phyloP scores from a whole-genome alignment of 1,140 invertebrate species.

The Leptestheria dahalacensis region DNA sequence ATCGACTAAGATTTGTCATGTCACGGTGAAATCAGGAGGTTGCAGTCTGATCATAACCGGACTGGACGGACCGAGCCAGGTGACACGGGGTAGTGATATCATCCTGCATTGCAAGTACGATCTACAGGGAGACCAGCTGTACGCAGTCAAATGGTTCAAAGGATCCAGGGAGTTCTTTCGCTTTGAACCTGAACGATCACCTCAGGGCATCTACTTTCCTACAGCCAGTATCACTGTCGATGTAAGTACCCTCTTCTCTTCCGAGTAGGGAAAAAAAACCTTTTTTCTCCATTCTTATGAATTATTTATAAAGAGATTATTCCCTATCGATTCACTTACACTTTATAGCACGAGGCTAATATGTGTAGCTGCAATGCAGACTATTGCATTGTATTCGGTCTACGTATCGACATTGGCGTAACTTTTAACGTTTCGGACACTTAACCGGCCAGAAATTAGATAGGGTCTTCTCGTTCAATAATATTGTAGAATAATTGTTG shows the following conservation, averaged over 20 bases:
- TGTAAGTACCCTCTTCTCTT: slow-evolving; percentile 4
- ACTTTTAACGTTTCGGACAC: no score
- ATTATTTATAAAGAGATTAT: neutral
- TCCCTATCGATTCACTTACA: no score
- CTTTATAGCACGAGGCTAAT: no score
- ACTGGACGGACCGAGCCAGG: slow-evolving; percentile 22
- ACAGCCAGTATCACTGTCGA: slow-evolving; percentile 12
- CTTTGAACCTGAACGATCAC: slow-evolving; percentile 13
- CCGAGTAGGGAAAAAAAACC: neutral
- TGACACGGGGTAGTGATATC: slow-evolving; percentile 45
- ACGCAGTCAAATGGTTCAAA: slow-evolving; percentile 18
- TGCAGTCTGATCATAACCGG: neutral
- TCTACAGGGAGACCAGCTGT: slow-evolving; percentile 25
- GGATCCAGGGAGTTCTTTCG: slow-evolving; percentile 14
- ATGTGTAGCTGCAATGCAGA: no score
- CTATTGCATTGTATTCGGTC: no score
- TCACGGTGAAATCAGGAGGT: neutral
- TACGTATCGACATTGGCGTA: no score
- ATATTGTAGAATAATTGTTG: no score
- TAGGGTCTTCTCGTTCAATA: no score
- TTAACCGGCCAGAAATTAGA: no score
- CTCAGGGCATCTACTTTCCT: slow-evolving; percentile 8
- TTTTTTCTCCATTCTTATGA: neutral
- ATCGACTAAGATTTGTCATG: neutral
- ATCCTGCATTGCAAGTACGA: slow-evolving; percentile 54